Evolutionary conservation across 1,140 invertebrate species (phyloP).

Genomic region (Conus ventricosus): DNA sequence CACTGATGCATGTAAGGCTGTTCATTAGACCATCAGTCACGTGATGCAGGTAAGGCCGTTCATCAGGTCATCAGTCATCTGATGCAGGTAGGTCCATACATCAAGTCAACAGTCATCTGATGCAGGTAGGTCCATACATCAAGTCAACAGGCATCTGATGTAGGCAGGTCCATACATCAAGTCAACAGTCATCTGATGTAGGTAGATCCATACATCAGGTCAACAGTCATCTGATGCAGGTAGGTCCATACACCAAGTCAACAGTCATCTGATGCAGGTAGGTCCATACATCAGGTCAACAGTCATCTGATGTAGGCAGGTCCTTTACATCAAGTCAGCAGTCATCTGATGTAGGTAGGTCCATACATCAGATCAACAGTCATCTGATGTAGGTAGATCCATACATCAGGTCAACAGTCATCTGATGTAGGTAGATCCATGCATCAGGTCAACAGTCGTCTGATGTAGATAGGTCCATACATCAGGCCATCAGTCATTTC

Average conservation of each 20-base stretch:
- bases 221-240: too few species aligned
- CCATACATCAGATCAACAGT: constrained; percentile 68
- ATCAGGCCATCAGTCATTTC: constrained; percentile 85
- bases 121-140: constrained; percentile 89
- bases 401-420: constrained; percentile 85
- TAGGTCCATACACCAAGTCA: too few species aligned
- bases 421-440: constrained; percentile 88
- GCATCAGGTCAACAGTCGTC: constrained; percentile 69
- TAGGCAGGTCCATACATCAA: constrained; percentile 75
- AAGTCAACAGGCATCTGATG: constrained; percentile 92
- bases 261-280: constrained; percentile 90
- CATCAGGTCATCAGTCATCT: constrained; percentile 67
- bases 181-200: constrained; percentile 79
- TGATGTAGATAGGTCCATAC: too few species aligned
- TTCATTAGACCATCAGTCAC: constrained; percentile 85
- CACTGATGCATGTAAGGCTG: too few species aligned
- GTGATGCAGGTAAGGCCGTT: constrained; percentile 88
- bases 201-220: constrained; percentile 72
- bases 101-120: constrained; percentile 86
- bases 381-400: too few species aligned
- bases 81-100: too few species aligned
- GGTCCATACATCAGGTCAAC: constrained; percentile 79
- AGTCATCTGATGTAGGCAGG: too few species aligned
- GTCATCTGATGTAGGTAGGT: too few species aligned
- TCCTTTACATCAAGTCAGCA: too few species aligned